Base-by-base conservation (phyloP, 2,113 vertebrate species). In the Ariopsis seemanni region DNA sequence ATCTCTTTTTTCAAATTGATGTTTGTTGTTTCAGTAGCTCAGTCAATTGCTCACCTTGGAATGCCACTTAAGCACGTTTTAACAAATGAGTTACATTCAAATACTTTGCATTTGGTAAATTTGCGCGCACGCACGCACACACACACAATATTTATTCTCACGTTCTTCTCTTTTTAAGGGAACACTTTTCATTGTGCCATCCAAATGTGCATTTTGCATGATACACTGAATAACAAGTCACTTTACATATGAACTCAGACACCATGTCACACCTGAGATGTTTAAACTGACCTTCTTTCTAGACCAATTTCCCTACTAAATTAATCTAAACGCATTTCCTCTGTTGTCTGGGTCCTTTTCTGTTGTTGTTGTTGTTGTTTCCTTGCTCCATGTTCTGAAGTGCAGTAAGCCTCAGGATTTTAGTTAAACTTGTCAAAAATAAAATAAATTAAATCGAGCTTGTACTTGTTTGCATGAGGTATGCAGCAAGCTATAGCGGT, bases 41-140 rank as follows among this genome's bases (percentile, higher is more conserved):
- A 42, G 42, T 82, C 60, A 62, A n/a, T 48, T 82, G 58, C 12
- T 57, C 34, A 57, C 55, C 55, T 60, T 60, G 27, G 53, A 53
- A 83, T 83, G 52, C 82, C 63, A 67, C 22, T 83, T 83, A 83
- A 53, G 62, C 62, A 83, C 82, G 62, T 83, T 83, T 83, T 83
- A 67, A 67, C 82, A 83, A 83, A 83, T 82, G 17, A 80, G 7
- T 82, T 83, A 17, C 81, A 83, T 67, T 83, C 7, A 62, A 67
- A 83, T 83, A 17, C 25, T 52, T 67, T 83, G 62, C 62, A 83
- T 83, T 83, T 0, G 4, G 22, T 17, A 17, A n/a, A 83, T 83
- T 83, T 83, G 63, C 48, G 52, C 81, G 67, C 62, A 65, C 48
- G 15, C 74, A 53, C 74, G 15, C 50, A 77, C 74, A 20, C 71